These are phyloP conservation scores for Marmota flaviventris DNA, from an alignment of 2,113 vertebrate genomes.

Conservation along the genomic window DNA sequence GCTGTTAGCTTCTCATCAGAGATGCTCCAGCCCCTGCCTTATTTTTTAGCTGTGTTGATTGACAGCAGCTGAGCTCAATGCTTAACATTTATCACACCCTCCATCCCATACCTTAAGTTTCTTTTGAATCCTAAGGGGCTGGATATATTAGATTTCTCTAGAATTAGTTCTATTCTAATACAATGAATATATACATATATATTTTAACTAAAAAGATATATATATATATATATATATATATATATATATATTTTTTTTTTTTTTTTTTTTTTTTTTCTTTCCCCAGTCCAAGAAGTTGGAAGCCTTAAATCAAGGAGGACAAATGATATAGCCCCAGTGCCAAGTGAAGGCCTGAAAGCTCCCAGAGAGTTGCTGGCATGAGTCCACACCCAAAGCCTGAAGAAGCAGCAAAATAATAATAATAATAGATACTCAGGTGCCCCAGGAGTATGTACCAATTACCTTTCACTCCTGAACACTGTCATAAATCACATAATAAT, in stretches of 20 bases:
- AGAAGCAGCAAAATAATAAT: not conserved
- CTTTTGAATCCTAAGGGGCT: not conserved
- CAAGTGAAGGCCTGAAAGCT: not conserved
- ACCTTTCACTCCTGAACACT: not conserved
- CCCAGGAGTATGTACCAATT: too few species aligned
- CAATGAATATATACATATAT: too few species aligned
- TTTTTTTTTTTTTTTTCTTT: too few species aligned
- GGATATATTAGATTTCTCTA: too few species aligned
- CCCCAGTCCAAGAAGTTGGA: not conserved
- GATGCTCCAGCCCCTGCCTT: not conserved
- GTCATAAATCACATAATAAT: not conserved
- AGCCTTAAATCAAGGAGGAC: too few species aligned
- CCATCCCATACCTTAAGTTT: too few species aligned
- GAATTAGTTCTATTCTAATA: too few species aligned
- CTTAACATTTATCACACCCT: not conserved
- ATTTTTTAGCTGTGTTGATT: not conserved
- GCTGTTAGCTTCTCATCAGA: not conserved
- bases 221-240: too few species aligned
- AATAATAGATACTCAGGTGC: not conserved
- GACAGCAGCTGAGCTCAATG: not conserved
- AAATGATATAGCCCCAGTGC: not conserved
- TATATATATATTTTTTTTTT: too few species aligned
- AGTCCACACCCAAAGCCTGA: not conserved
- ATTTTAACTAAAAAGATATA: too few species aligned
- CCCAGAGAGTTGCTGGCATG: not conserved